A percentile compares a stretch with the other conserved stretches of the same genome.
phyloP scores from a whole-genome alignment of 2,888 invertebrate genomes.

The Phoenoteleia sp. region DNA sequence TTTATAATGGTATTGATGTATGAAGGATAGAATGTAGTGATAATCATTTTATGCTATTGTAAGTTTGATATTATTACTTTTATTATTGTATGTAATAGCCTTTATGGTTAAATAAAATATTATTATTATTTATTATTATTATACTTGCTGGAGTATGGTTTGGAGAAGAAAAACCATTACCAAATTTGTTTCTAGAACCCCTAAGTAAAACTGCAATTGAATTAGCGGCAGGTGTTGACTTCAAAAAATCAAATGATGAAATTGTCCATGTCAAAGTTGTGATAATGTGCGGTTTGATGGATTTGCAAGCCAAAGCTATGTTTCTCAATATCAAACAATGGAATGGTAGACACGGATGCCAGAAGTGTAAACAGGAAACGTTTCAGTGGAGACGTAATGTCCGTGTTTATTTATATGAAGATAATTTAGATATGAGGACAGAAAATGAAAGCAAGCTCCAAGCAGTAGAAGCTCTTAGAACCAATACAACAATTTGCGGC shows the following conservation, averaged over 20 bases:
- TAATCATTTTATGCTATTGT: no score
- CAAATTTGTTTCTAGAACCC: no score
- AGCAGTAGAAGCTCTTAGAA: conserved; percentile 26
- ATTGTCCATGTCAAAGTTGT: conserved; percentile 18
- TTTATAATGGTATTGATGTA: no score
- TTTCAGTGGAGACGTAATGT: background rate
- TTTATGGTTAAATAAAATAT: no score
- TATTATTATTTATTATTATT: no score
- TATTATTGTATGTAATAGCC: no score
- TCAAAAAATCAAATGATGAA: conserved; percentile 9
- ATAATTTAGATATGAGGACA: conserved; percentile 45
- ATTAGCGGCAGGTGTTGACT: conserved; percentile 20
- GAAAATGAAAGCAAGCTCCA: conserved; percentile 26
- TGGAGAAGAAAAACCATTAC: no score
- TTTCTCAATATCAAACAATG: conserved; percentile 56
- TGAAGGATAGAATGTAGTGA: no score
- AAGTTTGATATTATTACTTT: no score
- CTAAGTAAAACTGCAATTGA: conserved; percentile 26
- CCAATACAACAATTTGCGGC: conserved; percentile 20
- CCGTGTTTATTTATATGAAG: conserved; percentile 51
- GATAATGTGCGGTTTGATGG: conserved; percentile 47
- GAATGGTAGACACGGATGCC: conserved; percentile 48
- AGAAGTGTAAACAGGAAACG: conserved; percentile 46
- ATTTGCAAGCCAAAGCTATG: conserved; percentile 63
- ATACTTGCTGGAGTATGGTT: conserved; percentile 73